Percentiles rank a stretch among this genome's conserved stretches.
These are phyloP conservation scores for Semnornis frantzii DNA, from an alignment of 2,113 vertebrate species.

Conservation along the genomic window DNA sequence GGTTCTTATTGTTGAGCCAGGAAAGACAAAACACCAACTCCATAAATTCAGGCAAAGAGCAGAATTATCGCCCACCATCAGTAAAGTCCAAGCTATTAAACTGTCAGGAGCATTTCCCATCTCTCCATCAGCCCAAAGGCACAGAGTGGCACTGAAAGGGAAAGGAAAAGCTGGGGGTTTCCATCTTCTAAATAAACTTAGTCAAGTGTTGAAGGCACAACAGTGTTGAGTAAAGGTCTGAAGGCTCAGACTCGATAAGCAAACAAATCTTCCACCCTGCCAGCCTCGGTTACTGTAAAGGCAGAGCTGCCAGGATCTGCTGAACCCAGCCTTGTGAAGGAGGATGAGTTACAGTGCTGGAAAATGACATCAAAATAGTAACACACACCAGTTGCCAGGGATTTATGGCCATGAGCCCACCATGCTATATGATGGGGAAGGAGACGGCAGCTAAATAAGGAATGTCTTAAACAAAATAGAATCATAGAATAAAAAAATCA, in stretches of 20 bases:
- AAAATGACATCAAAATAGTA: background rate
- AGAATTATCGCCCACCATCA: background rate
- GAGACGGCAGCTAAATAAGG: background rate
- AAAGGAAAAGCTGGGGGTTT: background rate
- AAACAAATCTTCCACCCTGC: background rate
- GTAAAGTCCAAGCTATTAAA: constrained; percentile 46
- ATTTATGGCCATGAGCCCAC: background rate
- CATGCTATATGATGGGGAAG: rapidly evolving
- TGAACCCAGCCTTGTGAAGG: background rate
- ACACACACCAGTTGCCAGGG: background rate
- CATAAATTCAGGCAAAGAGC: background rate
- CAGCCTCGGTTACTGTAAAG: background rate
- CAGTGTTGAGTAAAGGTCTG: background rate
- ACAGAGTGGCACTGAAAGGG: background rate
- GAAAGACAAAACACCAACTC: background rate
- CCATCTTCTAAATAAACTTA: constrained; percentile 6
- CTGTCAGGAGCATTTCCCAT: background rate
- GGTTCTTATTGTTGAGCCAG: background rate
- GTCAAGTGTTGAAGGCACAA: background rate
- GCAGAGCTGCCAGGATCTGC: background rate
- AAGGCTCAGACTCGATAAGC: background rate
- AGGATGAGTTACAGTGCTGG: background rate
- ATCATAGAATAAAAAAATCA: too few relatives aligned
- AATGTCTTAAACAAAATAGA: background rate
- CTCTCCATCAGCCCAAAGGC: background rate